Evolutionary conservation across 2,113 vertebrate genomes (phyloP).

Genomic region (Labeo catla): DNA sequence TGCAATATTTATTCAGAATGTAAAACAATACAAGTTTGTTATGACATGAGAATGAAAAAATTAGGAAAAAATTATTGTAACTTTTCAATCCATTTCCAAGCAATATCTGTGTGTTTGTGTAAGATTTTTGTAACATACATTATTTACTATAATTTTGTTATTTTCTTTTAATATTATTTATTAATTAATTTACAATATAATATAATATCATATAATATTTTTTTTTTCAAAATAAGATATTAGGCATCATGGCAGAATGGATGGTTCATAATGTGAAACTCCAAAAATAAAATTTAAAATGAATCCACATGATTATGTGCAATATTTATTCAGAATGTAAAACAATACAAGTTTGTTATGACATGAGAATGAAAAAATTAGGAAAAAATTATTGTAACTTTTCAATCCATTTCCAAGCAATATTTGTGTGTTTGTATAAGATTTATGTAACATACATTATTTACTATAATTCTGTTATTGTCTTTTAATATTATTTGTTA

Average conservation of each 20-base stretch:
- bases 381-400: too few species aligned
- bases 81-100: background rate
- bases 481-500: background rate
- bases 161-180: too few species aligned
- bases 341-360: background rate
- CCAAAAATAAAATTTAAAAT: background rate
- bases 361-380: background rate
- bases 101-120: background rate
- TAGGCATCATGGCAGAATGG: too few species aligned
- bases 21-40: background rate
- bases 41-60: background rate
- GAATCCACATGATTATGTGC: background rate
- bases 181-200: background rate
- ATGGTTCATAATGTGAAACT: too few species aligned
- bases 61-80: background rate
- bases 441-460: too few species aligned
- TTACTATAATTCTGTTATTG: too few species aligned
- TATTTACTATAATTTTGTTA: too few species aligned
- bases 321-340: background rate
- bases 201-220: too few species aligned
- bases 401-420: background rate
- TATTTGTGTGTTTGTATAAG: background rate
- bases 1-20: background rate
- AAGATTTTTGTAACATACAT: too few species aligned
- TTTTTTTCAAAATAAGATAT: too few species aligned